Evolutionary conservation across 1,140 invertebrate species (phyloP).

Genomic region (Coelopa frigida): DNA sequence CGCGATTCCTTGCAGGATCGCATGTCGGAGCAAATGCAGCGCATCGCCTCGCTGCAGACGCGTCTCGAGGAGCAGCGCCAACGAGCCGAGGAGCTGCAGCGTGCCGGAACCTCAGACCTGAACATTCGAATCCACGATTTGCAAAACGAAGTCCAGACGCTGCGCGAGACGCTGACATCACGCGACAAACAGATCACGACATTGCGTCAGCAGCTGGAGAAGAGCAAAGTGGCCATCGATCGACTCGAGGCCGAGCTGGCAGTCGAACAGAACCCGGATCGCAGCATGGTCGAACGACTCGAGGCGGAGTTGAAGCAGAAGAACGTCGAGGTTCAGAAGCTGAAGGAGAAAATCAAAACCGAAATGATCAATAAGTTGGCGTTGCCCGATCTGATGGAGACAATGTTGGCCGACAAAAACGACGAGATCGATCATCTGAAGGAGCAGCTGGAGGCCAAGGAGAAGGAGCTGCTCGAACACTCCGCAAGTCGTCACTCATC

Average conservation of each 20-base stretch:
- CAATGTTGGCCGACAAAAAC: slow-evolving; percentile 60
- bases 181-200: slow-evolving; percentile 53
- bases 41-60: slow-evolving; percentile 69
- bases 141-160: slow-evolving; percentile 48
- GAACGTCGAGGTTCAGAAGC: slow-evolving; percentile 49
- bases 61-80: slow-evolving; percentile 69
- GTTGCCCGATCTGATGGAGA: slow-evolving; percentile 54
- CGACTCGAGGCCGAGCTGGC: slow-evolving; percentile 51
- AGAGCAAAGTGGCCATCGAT: slow-evolving; percentile 37
- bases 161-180: slow-evolving; percentile 52
- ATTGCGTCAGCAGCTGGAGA: slow-evolving; percentile 42
- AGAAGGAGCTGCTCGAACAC: slow-evolving; percentile 26
- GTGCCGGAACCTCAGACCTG: slow-evolving; percentile 57
- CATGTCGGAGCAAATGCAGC: slow-evolving; percentile 69
- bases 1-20: slow-evolving; percentile 71
- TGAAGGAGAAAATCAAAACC: slow-evolving; percentile 48
- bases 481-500: slow-evolving; percentile 17
- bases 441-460: slow-evolving; percentile 44
- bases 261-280: slow-evolving; percentile 38
- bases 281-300: slow-evolving; percentile 50
- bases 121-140: slow-evolving; percentile 61
- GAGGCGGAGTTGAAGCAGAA: slow-evolving; percentile 50
- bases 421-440: slow-evolving; percentile 58
- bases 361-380: slow-evolving; percentile 45
- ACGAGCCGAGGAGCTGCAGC: slow-evolving; percentile 61